These are phyloP conservation scores for Apodemus agrarius DNA, from an alignment of 2,797 vertebrate species.

Conservation along the genomic window DNA sequence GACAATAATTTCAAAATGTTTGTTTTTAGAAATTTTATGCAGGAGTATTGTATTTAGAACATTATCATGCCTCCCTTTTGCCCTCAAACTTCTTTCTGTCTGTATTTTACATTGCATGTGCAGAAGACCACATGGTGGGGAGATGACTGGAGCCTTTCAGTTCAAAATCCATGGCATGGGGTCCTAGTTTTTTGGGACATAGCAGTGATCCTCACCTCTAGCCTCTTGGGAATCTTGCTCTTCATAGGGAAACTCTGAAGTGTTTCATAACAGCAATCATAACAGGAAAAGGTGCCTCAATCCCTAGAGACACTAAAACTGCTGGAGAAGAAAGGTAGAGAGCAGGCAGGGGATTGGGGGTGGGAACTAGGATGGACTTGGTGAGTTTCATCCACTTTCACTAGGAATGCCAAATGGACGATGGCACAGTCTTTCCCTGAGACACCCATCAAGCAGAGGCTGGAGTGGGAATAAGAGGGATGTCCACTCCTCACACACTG, in stretches of 20 bases:
- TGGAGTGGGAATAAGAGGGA: not conserved
- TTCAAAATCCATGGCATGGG: no score
- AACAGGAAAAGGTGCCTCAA: not conserved
- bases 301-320: not conserved
- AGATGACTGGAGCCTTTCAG: not conserved
- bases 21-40: not conserved
- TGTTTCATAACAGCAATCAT: no score
- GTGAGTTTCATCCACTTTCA: not conserved
- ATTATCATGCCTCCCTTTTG: not conserved
- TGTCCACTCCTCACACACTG: not conserved
- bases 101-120: not conserved
- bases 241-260: not conserved
- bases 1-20: no score
- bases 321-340: not conserved
- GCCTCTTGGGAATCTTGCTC: not conserved
- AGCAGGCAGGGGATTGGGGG: not conserved
- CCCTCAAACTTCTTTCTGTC: no score
- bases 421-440: not conserved
- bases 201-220: not conserved
- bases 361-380: not conserved
- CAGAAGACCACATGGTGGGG: not conserved
- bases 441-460: no score
- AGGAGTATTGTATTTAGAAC: not conserved
- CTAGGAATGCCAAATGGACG: not conserved
- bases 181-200: not conserved